phyloP scores from a whole-genome alignment of 2,797 vertebrate genomes.

The Coluber constrictor region DNA sequence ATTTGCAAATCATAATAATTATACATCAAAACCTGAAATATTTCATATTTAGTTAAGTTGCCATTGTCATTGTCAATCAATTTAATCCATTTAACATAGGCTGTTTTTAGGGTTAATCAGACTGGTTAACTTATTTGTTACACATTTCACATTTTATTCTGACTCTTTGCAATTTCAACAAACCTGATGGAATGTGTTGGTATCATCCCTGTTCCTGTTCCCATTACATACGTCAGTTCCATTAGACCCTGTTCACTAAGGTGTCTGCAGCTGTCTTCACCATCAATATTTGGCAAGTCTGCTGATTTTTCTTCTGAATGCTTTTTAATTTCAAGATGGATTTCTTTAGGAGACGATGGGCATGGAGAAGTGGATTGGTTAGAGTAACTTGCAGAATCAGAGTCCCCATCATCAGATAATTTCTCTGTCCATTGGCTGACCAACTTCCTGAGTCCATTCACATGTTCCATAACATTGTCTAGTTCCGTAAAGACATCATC shows the following conservation, averaged over 20 bases:
- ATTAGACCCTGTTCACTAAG: slow-evolving; percentile 43
- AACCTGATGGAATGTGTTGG: slow-evolving; percentile 42
- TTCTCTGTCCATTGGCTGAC: slow-evolving; percentile 82
- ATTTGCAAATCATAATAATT: neutral
- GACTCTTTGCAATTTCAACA: neutral
- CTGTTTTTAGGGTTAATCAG: neutral
- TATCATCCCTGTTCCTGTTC: slow-evolving; percentile 39
- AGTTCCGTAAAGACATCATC: slow-evolving; percentile 83
- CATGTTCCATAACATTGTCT: slow-evolving; percentile 81
- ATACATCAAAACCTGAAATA: neutral
- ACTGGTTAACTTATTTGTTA: neutral
- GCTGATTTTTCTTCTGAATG: slow-evolving; percentile 50
- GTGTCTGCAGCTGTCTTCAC: slow-evolving; percentile 39
- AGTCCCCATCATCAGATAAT: slow-evolving; percentile 74
- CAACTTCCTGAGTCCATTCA: slow-evolving; percentile 78
- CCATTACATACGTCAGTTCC: slow-evolving; percentile 54
- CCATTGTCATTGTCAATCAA: neutral
- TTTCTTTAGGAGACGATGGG: slow-evolving; percentile 71
- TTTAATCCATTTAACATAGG: neutral
- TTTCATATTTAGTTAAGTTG: neutral
- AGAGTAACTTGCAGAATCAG: slow-evolving; percentile 69
- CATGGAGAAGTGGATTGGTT: slow-evolving; percentile 69
- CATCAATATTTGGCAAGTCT: slow-evolving; percentile 2
- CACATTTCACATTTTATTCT: neutral
- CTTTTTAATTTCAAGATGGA: slow-evolving; percentile 72